Evolutionary conservation across 2,113 vertebrate species (phyloP).

Genomic region (Calyptomena viridis): DNA sequence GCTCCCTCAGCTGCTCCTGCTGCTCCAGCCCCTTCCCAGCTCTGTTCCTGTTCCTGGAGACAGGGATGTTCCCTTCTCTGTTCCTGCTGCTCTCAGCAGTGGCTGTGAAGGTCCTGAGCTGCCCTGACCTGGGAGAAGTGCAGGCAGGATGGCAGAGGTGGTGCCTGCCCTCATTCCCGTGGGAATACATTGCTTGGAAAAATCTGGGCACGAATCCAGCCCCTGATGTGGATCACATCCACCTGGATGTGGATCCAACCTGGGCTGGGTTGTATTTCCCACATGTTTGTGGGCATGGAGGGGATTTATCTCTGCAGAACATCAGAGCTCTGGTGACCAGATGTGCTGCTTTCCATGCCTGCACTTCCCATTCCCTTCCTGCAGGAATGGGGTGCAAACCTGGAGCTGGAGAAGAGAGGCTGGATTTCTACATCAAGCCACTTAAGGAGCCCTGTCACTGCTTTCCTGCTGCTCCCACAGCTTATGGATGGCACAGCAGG

Average conservation of each 20-base stretch:
- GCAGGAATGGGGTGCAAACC: accelerated
- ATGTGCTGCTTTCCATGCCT: no score
- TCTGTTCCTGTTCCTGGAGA: accelerated
- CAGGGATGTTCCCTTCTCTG: background rate
- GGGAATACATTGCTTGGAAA: background rate
- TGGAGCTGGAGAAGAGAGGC: background rate
- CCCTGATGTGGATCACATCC: background rate
- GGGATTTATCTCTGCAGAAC: background rate
- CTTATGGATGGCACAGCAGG: background rate
- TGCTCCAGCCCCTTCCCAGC: background rate
- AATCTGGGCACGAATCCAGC: background rate
- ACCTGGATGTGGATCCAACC: background rate
- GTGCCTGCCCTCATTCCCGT: background rate
- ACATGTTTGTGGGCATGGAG: background rate
- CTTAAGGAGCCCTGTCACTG: background rate
- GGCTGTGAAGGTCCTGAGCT: background rate
- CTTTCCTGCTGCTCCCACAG: background rate
- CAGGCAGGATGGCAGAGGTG: background rate
- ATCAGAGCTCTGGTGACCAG: background rate
- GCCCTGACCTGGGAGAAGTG: background rate
- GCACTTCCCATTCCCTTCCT: accelerated
- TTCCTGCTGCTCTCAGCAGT: background rate
- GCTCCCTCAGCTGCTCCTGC: background rate
- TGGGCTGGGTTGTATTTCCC: no score
- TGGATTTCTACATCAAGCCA: background rate